Percentiles rank a stretch among this genome's conserved stretches.
Evolutionary conservation across 2,888 invertebrate genomes (phyloP).

Genomic region (Eupithecia vulgata): DNA sequence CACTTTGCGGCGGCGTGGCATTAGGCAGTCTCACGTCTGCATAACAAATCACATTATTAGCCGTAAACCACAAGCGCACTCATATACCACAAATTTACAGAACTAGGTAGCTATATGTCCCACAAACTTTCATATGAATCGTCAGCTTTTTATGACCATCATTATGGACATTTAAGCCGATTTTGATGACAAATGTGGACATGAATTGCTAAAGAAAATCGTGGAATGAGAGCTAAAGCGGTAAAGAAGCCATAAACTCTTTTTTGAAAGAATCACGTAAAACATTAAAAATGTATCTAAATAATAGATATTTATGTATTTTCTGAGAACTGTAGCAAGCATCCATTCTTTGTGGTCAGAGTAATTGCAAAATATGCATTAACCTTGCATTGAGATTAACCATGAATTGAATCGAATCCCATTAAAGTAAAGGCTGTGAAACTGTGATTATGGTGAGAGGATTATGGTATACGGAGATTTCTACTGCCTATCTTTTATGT

Average conservation of each 20-base stretch:
- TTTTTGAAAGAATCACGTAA: constrained; percentile 50
- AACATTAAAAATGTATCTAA: constrained; percentile 49
- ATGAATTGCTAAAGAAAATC: constrained; percentile 20
- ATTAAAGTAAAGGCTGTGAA: constrained; percentile 2
- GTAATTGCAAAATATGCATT: constrained; percentile 47
- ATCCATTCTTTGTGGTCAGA: constrained; percentile 52
- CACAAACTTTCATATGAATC: constrained; percentile 44
- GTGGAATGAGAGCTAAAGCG: constrained; percentile 4
- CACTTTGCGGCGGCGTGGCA: constrained; percentile 59
- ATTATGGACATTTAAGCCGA: constrained; percentile 39
- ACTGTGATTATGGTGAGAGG: not conserved
- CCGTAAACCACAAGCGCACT: constrained; percentile 58
- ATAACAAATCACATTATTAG: constrained; percentile 59
- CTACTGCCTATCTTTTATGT: not conserved
- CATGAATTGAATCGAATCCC: constrained; percentile 25
- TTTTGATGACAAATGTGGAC: constrained; percentile 29
- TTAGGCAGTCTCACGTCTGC: constrained; percentile 61
- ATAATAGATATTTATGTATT: constrained; percentile 42
- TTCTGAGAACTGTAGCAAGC: constrained; percentile 47
- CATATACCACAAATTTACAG: constrained; percentile 44
- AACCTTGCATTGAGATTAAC: constrained; percentile 47
- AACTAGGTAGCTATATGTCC: constrained; percentile 34
- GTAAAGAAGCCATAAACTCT: constrained; percentile 30
- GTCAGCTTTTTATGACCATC: constrained; percentile 37
- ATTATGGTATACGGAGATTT: no score